A percentile compares a stretch with the other conserved stretches of the same genome.
Evolutionary conservation across 2,113 vertebrate species (phyloP).

Genomic region (Myotis brandtii): DNA sequence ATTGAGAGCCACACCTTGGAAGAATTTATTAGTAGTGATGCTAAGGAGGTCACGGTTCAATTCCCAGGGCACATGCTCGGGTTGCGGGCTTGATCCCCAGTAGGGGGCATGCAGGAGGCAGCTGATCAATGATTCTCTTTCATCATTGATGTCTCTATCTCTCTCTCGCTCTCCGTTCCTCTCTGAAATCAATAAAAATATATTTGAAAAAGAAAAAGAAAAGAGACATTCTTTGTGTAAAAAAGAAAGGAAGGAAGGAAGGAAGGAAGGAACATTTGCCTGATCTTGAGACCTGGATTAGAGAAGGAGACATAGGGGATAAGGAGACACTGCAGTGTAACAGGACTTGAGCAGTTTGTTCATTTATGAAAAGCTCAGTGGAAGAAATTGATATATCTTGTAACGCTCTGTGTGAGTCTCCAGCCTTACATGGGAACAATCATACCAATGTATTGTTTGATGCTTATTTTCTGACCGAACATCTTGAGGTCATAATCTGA

Average conservation of each 20-base stretch:
- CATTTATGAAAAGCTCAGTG: background rate
- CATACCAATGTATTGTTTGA: background rate
- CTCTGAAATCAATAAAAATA: no score
- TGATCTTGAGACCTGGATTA: background rate
- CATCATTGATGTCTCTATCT: no score
- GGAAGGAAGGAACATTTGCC: background rate
- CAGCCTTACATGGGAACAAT: background rate
- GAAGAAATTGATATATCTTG: background rate
- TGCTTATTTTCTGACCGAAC: conserved; percentile 29
- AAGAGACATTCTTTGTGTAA: no score
- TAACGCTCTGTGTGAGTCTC: background rate
- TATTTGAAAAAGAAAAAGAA: no score
- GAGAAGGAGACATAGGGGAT: background rate
- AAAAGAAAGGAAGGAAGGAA: no score
- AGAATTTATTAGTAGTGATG: background rate
- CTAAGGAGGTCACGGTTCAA: background rate
- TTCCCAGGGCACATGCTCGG: no score
- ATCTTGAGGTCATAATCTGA: conserved; percentile 52
- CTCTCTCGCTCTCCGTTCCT: no score
- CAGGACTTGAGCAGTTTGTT: background rate
- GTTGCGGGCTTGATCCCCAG: no score
- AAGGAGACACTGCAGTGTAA: background rate
- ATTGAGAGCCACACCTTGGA: background rate
- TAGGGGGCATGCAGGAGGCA: no score
- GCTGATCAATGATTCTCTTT: no score